Evolutionary conservation across 1,140 invertebrate species (phyloP), one percentile per base, ranked within the genome.

Genomic region (Drosophila tsacasi): DNA sequence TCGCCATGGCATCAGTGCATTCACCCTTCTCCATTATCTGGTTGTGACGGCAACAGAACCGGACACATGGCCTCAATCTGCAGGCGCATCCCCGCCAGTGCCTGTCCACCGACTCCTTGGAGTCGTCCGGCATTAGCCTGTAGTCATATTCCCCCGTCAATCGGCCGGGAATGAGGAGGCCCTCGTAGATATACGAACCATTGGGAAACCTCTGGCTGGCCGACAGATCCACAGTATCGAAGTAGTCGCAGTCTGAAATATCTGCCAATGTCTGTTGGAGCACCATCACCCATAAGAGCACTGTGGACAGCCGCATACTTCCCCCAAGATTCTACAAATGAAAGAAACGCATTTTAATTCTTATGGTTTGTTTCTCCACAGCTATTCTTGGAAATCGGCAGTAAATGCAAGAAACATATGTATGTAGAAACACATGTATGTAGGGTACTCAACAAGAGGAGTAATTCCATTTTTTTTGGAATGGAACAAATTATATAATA

Each of bases 31-130:
- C 19, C 7, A 77, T 37, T 21, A 63, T 30, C 2, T 50, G 47
- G 17, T 71, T 32, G n/a, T 58, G 72, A 10, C 74, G 81, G 40
- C 91, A 91, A 50, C 91, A 92, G 35, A 86, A 79, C 7, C 80
- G 64, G 0, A 92, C 52, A 39, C 91, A 92, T 15, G 44, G 25
- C 37, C 39, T 75, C 0, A 86, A n/a, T 5, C 62, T 27, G 39
- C 91, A 92, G 9, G 72, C 78, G 65, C 91, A 92, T 25, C 84
- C 91, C 6, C 91, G 66, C 17, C 75, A 21, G 47, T 92, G 91
- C 1, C 6, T 55, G 2, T n/a, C 1, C 12, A 77, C 86, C 4
- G 27, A 1, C 21, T 59, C 23, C 19, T 9, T 58, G 5, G 69
- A 46, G n/a, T 63, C 35, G 35, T 68, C 62, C 4, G 30, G 50